These are phyloP conservation scores for Pelusios castaneus DNA, from an alignment of 2,113 vertebrate genomes.

Conservation along the genomic window DNA sequence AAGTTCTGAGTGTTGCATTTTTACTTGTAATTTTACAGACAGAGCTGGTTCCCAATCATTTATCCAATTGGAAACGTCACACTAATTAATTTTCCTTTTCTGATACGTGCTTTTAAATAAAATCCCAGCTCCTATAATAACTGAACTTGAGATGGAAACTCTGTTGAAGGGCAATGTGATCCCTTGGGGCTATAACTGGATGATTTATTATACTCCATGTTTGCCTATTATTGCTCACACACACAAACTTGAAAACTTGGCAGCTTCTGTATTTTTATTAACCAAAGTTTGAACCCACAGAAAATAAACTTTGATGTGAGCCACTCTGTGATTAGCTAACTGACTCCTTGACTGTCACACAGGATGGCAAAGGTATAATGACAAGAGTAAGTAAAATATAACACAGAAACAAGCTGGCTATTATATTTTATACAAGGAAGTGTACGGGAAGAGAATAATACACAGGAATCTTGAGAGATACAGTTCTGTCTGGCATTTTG, in stretches of 20 bases:
- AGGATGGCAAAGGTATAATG: slow-evolving; percentile 9
- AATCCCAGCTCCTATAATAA: slow-evolving; percentile 33
- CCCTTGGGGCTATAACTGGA: not conserved
- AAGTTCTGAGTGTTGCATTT: slow-evolving; percentile 35
- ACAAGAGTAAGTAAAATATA: slow-evolving; percentile 39
- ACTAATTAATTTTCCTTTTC: slow-evolving; percentile 74
- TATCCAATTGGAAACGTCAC: slow-evolving; percentile 59
- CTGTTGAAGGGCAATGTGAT: not conserved
- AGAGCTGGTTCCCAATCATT: slow-evolving; percentile 64
- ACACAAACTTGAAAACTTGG: slow-evolving; percentile 26
- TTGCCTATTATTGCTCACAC: slow-evolving; percentile 35
- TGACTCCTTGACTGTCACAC: not conserved
- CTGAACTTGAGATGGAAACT: not conserved
- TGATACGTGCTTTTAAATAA: slow-evolving; percentile 59
- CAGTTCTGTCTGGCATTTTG: not conserved
- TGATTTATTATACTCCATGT: slow-evolving; percentile 25
- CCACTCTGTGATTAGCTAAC: not conserved
- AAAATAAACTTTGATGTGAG: slow-evolving; percentile 2
- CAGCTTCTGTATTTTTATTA: slow-evolving; percentile 31
- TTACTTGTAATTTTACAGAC: slow-evolving; percentile 65
- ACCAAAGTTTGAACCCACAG: not conserved
- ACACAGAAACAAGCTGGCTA: not conserved
- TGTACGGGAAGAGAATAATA: not conserved
- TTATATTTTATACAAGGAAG: slow-evolving; percentile 5
- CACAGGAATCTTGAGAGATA: not conserved